phyloP scores from a whole-genome alignment of 2,113 vertebrate genomes.

The Oncorhynchus keta region DNA sequence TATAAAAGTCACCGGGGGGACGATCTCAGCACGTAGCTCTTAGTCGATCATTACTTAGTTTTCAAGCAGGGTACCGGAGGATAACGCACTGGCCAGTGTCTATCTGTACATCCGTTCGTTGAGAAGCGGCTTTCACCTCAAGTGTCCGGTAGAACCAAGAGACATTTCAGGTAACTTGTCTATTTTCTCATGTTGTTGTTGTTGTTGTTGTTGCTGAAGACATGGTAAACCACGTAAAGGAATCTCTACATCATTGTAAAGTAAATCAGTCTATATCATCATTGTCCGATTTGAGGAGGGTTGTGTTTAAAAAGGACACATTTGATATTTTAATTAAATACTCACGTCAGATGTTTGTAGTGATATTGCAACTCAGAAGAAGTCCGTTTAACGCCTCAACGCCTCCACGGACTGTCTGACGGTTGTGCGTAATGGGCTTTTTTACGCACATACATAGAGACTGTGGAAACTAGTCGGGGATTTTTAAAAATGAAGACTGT shows the following conservation, averaged over 20 bases:
- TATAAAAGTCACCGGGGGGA: slow-evolving; percentile 73
- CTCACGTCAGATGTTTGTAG: not conserved
- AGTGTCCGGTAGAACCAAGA: slow-evolving; percentile 11
- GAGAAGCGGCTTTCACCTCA: slow-evolving; percentile 15
- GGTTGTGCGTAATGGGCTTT: slow-evolving; percentile 37
- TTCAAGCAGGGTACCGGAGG: not conserved
- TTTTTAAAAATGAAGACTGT: not conserved
- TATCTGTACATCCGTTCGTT: slow-evolving; percentile 11
- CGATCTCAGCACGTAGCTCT: slow-evolving; percentile 25
- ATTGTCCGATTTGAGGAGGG: not conserved
- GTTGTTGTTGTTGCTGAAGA: not conserved
- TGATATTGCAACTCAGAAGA: not conserved
- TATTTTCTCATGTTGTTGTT: not conserved
- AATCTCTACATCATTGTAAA: not conserved
- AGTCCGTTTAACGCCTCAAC: not conserved
- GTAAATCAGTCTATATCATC: not conserved
- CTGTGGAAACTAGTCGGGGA: not conserved
- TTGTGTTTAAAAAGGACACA: not conserved
- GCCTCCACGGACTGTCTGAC: not conserved
- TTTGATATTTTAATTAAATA: not conserved
- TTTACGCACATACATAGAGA: slow-evolving; percentile 36
- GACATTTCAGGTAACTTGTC: slow-evolving; percentile 48
- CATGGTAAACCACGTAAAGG: not conserved
- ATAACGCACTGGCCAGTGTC: slow-evolving; percentile 13
- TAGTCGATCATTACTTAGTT: slow-evolving; percentile 23